A percentile compares a stretch with the other conserved stretches of the same genome.
Conservation (phyloP, 2,888 invertebrate genomes). For the Drosophila picticornis region DNA sequence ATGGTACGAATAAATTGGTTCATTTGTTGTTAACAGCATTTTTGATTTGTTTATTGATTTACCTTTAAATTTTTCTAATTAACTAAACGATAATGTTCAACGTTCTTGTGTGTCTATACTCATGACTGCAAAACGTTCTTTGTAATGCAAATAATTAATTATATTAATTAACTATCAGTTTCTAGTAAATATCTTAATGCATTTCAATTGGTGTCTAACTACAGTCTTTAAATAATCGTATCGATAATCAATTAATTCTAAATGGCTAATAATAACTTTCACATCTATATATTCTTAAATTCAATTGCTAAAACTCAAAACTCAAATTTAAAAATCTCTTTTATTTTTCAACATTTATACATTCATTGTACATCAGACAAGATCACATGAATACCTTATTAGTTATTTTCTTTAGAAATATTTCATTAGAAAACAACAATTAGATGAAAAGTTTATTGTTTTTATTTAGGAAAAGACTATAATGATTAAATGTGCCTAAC, state of each 20-base stretch:
- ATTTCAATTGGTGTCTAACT: slow-evolving; percentile 60
- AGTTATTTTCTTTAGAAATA: background rate
- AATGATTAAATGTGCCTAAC: background rate
- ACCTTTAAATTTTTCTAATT: slow-evolving; percentile 30
- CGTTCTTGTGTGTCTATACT: slow-evolving; percentile 62
- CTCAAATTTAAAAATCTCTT: background rate
- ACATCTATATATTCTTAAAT: slow-evolving; percentile 23
- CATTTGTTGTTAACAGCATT: slow-evolving; percentile 53
- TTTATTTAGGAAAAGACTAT: background rate
- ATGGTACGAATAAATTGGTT: slow-evolving; percentile 85
- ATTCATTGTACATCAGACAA: slow-evolving; percentile 36
- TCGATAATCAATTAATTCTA: slow-evolving; percentile 35
- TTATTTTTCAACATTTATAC: slow-evolving; percentile 20
- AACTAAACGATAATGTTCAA: slow-evolving; percentile 55
- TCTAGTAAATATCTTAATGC: slow-evolving; percentile 56
- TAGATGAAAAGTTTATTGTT: background rate
- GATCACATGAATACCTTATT: background rate
- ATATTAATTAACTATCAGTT: slow-evolving; percentile 42
- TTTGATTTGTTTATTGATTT: slow-evolving; percentile 46
- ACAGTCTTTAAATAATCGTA: slow-evolving; percentile 39
- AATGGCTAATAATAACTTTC: slow-evolving; percentile 24
- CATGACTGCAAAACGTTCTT: slow-evolving; percentile 51
- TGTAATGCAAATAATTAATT: slow-evolving; percentile 45
- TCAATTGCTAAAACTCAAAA: slow-evolving; percentile 20
- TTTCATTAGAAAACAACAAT: background rate